Evolutionary conservation across 1,140 invertebrate genomes (phyloP).

Genomic region (Papilio glaucus): DNA sequence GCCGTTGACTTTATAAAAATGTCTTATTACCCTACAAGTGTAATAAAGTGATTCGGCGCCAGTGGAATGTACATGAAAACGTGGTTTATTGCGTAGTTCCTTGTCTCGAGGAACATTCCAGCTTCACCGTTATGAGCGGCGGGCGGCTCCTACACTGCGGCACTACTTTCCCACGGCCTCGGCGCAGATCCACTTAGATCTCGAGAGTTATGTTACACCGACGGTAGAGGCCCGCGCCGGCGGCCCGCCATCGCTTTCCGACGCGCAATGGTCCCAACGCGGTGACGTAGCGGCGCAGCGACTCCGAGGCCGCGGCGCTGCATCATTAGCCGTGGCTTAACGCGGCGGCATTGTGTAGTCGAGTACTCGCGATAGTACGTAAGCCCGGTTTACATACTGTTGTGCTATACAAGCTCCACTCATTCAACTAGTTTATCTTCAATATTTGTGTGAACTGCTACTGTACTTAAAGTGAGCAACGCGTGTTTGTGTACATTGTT

Average conservation of each 20-base stretch:
- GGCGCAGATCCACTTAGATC: constrained; percentile 50
- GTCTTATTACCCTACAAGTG: constrained; percentile 6
- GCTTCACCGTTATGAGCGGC: constrained; percentile 65
- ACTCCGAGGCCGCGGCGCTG: constrained; percentile 1
- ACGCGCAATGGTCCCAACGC: neutral
- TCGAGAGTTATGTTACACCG: constrained; percentile 54
- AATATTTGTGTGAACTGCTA: constrained; percentile 19
- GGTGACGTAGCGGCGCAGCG: constrained; percentile 23
- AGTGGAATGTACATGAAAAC: constrained; percentile 11
- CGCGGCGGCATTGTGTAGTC: constrained; percentile 18
- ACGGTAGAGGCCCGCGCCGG: constrained; percentile 40
- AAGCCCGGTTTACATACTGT: constrained; percentile 16
- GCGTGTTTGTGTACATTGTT: neutral
- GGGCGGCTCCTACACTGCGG: constrained; percentile 42
- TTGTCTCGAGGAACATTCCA: constrained; percentile 28
- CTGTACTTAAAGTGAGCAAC: neutral
- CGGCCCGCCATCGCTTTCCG: neutral
- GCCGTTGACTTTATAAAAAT: constrained; percentile 3
- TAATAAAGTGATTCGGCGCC: constrained; percentile 14
- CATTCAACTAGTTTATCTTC: constrained; percentile 19
- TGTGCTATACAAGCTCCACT: constrained; percentile 5
- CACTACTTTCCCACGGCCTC: constrained; percentile 72
- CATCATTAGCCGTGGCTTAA: constrained; percentile 32
- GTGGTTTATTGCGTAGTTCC: constrained; percentile 18
- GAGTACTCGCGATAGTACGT: constrained; percentile 32